Evolutionary conservation across 2,888 invertebrate species (phyloP).

Genomic region (Megaustenia siamemsis): DNA sequence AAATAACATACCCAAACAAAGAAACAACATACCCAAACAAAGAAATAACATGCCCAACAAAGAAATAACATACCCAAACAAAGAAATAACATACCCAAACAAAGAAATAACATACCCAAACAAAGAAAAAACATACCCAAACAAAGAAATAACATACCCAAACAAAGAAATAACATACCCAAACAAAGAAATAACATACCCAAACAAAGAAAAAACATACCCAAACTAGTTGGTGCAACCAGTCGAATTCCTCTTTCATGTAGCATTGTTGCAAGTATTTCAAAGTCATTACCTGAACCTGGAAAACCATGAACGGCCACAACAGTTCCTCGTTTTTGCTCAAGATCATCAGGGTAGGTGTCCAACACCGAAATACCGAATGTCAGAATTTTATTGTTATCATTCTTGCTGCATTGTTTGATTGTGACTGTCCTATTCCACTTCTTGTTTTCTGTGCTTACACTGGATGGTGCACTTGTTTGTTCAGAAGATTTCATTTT

Average conservation of each 20-base stretch:
- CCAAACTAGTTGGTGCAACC: conserved; percentile 57
- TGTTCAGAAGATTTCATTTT: background rate
- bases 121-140: no score
- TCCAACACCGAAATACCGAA: conserved; percentile 52
- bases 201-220: conserved; percentile 45
- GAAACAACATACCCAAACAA: no score
- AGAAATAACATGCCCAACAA: no score
- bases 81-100: no score
- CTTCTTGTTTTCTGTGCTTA: background rate
- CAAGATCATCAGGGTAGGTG: conserved; percentile 46
- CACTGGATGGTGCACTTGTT: background rate
- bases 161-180: no score
- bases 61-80: no score
- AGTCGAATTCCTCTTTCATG: conserved; percentile 50
- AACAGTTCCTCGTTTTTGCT: conserved; percentile 43
- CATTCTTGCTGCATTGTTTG: conserved; percentile 34
- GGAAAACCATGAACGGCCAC: conserved; percentile 58
- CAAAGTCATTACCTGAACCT: conserved; percentile 54
- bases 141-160: no score
- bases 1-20: no score
- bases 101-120: no score
- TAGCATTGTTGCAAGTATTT: conserved; percentile 46
- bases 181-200: no score
- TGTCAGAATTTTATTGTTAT: conserved; percentile 30
- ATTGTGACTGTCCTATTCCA: conserved; percentile 34